Conservation (phyloP, 2,797 vertebrate genomes). For the Cryptoblepharus egeriae region DNA sequence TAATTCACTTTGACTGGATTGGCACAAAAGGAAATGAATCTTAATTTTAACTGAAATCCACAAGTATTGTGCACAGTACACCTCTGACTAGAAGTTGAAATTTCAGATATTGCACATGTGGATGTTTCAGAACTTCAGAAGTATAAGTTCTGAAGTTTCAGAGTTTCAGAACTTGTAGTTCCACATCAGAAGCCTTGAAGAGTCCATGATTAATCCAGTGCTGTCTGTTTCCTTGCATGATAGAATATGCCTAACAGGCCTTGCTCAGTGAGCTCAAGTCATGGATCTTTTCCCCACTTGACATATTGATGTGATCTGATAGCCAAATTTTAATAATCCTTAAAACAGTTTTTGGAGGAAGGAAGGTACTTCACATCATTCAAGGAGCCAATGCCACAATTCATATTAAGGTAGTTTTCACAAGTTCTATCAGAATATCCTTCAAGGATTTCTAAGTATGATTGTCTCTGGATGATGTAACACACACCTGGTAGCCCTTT, state of each 20-base stretch:
- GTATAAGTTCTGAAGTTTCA: slow-evolving; percentile 33
- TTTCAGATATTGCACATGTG: background rate
- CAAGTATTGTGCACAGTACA: background rate
- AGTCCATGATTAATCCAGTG: slow-evolving; percentile 14
- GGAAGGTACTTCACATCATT: slow-evolving; percentile 5
- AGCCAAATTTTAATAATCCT: slow-evolving; percentile 40
- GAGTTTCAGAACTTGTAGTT: slow-evolving; percentile 6
- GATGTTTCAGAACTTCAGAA: too few species aligned
- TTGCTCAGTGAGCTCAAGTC: slow-evolving; percentile 30
- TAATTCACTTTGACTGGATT: too few species aligned
- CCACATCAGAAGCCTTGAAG: slow-evolving; percentile 11
- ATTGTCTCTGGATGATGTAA: background rate
- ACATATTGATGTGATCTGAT: slow-evolving; percentile 32
- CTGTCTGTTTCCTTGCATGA: slow-evolving; percentile 16
- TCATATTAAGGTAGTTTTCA: slow-evolving; percentile 2
- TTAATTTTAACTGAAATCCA: background rate
- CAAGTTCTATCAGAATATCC: slow-evolving; percentile 21
- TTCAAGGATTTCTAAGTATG: slow-evolving; percentile 20
- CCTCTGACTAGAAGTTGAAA: background rate
- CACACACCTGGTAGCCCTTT: background rate
- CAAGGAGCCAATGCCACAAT: slow-evolving; percentile 16
- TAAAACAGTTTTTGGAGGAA: slow-evolving; percentile 27
- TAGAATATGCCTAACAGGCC: background rate
- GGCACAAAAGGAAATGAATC: too few species aligned
- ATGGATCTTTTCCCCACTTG: slow-evolving; percentile 27